Evolutionary conservation across 2,113 vertebrate genomes (phyloP).

Genomic region (Rallus limicola): DNA sequence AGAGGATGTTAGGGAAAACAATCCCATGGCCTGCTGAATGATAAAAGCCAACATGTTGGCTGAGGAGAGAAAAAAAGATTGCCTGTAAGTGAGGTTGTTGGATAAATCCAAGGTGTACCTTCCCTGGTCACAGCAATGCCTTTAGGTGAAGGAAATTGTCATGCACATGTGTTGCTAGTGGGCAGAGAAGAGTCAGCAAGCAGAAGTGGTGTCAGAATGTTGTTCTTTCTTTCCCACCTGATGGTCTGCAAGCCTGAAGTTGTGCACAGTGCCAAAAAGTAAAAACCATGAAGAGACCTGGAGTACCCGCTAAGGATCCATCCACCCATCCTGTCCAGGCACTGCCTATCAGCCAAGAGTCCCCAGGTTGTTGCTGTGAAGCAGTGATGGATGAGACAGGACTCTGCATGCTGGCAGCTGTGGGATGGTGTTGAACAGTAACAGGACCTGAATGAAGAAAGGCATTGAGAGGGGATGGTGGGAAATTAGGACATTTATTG

Average conservation of each 20-base stretch:
- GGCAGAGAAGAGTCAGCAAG: background rate
- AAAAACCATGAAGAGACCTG: background rate
- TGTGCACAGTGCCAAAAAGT: accelerated
- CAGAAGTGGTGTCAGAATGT: background rate
- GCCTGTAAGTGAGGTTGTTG: background rate
- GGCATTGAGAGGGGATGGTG: background rate
- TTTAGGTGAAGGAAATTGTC: background rate
- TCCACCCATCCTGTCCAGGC: accelerated
- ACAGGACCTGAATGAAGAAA: too few species aligned
- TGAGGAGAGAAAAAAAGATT: background rate
- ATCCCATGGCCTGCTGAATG: conserved; percentile 42
- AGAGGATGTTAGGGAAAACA: conserved; percentile 59
- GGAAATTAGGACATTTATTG: background rate
- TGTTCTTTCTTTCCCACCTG: background rate
- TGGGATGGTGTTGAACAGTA: background rate
- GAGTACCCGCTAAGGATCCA: background rate
- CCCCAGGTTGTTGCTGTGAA: background rate
- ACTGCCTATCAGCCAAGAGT: accelerated
- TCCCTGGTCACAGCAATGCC: background rate
- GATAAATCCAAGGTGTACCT: background rate
- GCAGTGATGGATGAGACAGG: background rate
- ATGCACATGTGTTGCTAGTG: accelerated
- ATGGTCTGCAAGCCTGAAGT: background rate
- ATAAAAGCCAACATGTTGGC: conserved; percentile 12
- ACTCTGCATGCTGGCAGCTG: accelerated